Base-by-base conservation (phyloP, 2,888 invertebrate species). In the Sabellastarte sp. region DNA sequence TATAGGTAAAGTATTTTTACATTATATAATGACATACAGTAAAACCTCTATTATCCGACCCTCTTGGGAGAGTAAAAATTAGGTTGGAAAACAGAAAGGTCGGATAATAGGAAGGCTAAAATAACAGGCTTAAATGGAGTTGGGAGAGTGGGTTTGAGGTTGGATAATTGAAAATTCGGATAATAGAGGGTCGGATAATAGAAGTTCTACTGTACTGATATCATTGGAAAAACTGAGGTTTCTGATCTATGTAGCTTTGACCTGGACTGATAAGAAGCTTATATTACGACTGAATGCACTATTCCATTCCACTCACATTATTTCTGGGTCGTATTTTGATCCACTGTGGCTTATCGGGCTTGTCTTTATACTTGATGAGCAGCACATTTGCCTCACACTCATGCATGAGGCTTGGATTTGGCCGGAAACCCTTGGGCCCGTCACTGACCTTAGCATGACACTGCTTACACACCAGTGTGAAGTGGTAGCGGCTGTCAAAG, bases 361-460 rank as follows among this genome's bases (percentile, higher is more conserved):
- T 41, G 20, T 41, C 41, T 41, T 20, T 10, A 10, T 41, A 15
- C 41, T 41, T 41, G 20, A 41, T 41, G 10, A 41, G 41, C 41
- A 41, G 41, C 41, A 41, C 41, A 41, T 41, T 41, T 10, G 64
- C 69, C 5, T 52, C 55, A 73, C 80, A 80, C 15, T 30, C 33
- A 67, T 80, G 79, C 4, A 53, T 10, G 2, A 68, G 58, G 51
- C 67, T 64, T 24, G 57, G 51, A 0, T 59, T 63, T 62, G 72
- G 72, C 31, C 63, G 55, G 60, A 69, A 76, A 1, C 78, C 79
- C 59, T 70, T 68, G 4, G 70, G 51, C 2, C 78, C 80, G 64
- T 78, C 77, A 0, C 74, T 73, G 32, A 68, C 67, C 59, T 79
- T 77, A 2, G 69, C 57, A 61, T 77, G 78, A 59, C 80, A 80